These are phyloP conservation scores for Aplidium turbinatum DNA, from an alignment of 23 tunicate genomes.

Conservation along the genomic window DNA sequence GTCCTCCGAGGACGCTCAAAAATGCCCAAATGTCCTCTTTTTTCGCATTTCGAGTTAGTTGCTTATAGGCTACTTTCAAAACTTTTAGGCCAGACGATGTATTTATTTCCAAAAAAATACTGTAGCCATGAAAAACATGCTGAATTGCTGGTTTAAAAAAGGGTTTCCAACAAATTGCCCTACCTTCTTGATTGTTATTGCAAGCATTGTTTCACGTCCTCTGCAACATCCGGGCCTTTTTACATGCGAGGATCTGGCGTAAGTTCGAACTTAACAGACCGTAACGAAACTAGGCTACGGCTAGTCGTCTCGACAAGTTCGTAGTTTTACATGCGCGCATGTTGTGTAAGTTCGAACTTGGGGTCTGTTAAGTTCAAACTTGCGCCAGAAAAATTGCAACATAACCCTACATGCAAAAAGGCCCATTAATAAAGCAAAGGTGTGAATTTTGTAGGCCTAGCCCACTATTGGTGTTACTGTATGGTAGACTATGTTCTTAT, in stretches of 20 bases:
- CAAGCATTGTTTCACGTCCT: too few relatives aligned
- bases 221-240: too few relatives aligned
- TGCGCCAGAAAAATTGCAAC: constrained; percentile 8
- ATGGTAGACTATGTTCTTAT: neutral
- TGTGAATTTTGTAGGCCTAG: constrained; percentile 5
- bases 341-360: constrained; percentile 5
- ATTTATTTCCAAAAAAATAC: too few relatives aligned
- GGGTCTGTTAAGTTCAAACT: constrained; percentile 7
- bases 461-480: constrained; percentile 1
- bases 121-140: too few relatives aligned
- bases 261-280: neutral
- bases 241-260: neutral
- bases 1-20: too few relatives aligned
- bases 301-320: constrained; percentile 8
- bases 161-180: too few relatives aligned
- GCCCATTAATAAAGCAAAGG: constrained; percentile 7
- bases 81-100: too few relatives aligned
- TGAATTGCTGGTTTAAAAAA: too few relatives aligned
- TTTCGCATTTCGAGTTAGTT: too few relatives aligned
- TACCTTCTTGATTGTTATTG: too few relatives aligned
- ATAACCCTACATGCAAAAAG: neutral
- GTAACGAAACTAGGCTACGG: neutral
- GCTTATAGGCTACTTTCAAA: too few relatives aligned
- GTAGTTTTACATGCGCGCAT: constrained; percentile 3
- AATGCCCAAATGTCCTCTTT: too few relatives aligned